Conservation (phyloP, 2,888 invertebrate species). For the Epicampocera succincta region DNA sequence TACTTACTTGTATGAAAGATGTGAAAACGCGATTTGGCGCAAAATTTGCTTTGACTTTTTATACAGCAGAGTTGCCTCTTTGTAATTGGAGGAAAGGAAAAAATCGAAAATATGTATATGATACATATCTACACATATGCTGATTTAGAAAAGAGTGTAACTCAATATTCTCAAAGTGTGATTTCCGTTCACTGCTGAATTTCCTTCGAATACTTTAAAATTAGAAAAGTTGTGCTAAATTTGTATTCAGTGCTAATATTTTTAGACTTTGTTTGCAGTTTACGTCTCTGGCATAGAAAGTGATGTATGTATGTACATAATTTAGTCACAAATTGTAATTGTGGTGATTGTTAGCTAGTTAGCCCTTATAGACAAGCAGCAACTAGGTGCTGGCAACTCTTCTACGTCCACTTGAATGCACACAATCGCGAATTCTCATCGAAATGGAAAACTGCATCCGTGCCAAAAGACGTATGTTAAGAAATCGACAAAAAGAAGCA, state of each 20-base stretch:
- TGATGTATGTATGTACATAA: no score
- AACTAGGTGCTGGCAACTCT: conserved; percentile 66
- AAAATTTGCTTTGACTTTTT: conserved; percentile 70
- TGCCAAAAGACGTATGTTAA: conserved; percentile 73
- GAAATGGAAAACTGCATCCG: conserved; percentile 74
- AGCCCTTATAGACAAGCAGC: not conserved
- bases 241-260: no score
- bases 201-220: no score
- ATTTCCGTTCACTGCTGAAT: no score
- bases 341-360: not conserved
- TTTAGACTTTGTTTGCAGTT: no score
- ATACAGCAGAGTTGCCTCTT: conserved; percentile 28
- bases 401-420: conserved; percentile 74
- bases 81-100: no score
- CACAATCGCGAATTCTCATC: conserved; percentile 77
- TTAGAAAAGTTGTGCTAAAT: no score
- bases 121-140: no score
- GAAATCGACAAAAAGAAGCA: conserved; percentile 66
- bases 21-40: conserved; percentile 76
- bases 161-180: no score
- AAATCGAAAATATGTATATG: no score
- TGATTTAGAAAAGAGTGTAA: no score
- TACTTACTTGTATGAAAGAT: conserved; percentile 70
- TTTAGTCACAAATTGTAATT: no score
- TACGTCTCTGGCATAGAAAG: not conserved